Conservation (phyloP, 2,797 vertebrate species). For the Euphonia xanthogaster region DNA sequence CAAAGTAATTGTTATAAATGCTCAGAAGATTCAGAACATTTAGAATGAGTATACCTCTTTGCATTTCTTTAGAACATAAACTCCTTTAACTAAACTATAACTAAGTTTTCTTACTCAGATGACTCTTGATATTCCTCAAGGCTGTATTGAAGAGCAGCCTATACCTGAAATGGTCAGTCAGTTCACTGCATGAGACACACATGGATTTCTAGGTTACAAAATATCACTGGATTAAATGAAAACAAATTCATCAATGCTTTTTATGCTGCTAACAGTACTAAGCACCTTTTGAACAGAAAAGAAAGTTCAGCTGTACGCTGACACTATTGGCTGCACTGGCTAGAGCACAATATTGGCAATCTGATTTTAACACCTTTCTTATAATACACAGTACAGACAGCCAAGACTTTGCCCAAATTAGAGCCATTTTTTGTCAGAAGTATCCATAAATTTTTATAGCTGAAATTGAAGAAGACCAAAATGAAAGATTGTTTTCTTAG, state of each 20-base stretch:
- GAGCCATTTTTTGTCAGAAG: neutral
- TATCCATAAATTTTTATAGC: neutral
- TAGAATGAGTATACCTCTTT: neutral
- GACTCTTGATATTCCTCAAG: neutral
- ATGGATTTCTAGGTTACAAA: neutral
- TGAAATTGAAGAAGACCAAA: neutral
- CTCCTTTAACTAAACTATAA: neutral
- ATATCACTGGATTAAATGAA: neutral
- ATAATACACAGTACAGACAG: neutral
- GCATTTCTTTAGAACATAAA: neutral
- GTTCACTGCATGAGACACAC: neutral
- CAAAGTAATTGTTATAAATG: neutral
- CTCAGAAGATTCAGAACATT: neutral
- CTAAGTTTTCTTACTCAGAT: neutral
- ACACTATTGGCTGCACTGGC: neutral
- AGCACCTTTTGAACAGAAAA: neutral
- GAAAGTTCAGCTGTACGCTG: neutral
- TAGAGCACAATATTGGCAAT: accelerated
- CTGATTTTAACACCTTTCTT: neutral
- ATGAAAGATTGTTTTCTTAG: neutral
- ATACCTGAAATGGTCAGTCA: neutral
- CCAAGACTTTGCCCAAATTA: neutral
- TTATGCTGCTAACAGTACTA: neutral
- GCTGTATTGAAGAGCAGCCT: neutral
- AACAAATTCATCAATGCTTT: neutral